Percentiles rank a stretch among this genome's conserved stretches.
Evolutionary conservation across 2,888 invertebrate genomes (phyloP).

Genomic region (Frankliniella intonsa): DNA sequence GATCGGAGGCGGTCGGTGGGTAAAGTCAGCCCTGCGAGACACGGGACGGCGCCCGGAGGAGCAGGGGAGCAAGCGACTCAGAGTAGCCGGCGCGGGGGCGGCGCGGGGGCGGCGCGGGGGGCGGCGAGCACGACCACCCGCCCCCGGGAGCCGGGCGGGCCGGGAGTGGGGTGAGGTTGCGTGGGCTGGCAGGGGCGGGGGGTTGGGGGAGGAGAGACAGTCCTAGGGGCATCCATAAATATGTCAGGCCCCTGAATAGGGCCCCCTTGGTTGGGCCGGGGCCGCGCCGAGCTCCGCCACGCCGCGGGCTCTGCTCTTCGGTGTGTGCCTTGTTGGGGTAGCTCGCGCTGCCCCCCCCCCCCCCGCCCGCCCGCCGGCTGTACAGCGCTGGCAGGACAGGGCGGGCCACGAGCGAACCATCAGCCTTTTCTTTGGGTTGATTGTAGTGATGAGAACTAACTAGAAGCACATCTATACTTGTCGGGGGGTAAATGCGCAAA

Average conservation of each 20-base stretch:
- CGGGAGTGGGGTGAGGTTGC: background rate
- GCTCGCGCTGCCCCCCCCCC: background rate
- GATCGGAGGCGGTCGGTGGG: too few relatives aligned
- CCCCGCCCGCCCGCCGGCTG: background rate
- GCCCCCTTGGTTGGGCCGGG: background rate
- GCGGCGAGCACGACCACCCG: background rate
- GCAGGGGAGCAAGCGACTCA: too few relatives aligned
- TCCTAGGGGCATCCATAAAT: constrained; percentile 16
- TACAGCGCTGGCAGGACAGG: background rate
- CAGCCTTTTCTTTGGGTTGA: background rate
- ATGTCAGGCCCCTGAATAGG: constrained; percentile 1
- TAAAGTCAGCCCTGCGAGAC: too few relatives aligned
- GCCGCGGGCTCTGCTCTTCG: background rate
- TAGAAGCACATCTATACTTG: too few relatives aligned
- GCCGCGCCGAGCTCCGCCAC: background rate
- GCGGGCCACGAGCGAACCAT: background rate
- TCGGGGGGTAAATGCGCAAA: too few relatives aligned
- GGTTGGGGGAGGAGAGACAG: background rate
- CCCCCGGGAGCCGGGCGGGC: too few relatives aligned
- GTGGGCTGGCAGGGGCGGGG: background rate
- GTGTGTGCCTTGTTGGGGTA: background rate
- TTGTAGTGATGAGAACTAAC: too few relatives aligned
- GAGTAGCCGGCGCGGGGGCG: too few relatives aligned
- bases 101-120: too few relatives aligned
- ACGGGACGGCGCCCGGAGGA: too few relatives aligned